Evolutionary conservation across 2,797 vertebrate genomes (phyloP).

Genomic region (Dicrostonyx torquatus): DNA sequence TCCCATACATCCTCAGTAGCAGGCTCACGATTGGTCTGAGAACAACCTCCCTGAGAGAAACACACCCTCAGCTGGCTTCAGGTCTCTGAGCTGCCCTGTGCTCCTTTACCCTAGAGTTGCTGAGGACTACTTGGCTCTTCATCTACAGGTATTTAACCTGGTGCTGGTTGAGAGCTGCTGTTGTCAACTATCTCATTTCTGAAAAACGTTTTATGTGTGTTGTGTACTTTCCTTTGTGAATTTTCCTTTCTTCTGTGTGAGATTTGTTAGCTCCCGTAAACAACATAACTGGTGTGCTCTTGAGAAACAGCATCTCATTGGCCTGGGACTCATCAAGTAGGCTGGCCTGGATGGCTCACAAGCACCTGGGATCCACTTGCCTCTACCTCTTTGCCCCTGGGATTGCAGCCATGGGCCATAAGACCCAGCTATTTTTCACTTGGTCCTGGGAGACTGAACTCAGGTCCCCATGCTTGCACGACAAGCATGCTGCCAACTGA

Average conservation of each 20-base stretch:
- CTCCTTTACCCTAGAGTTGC: background rate
- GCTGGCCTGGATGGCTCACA: background rate
- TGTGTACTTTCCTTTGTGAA: slow-evolving; percentile 8
- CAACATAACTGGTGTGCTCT: background rate
- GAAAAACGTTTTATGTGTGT: slow-evolving; percentile 47
- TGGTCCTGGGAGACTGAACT: background rate
- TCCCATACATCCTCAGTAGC: background rate
- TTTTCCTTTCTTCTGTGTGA: slow-evolving; percentile 31
- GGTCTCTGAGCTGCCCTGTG: background rate
- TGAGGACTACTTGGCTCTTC: background rate
- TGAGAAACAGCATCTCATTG: background rate
- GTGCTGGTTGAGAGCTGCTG: slow-evolving; percentile 31
- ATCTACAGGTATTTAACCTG: slow-evolving; percentile 60
- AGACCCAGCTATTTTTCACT: background rate
- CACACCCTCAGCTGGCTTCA: background rate
- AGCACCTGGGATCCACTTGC: background rate
- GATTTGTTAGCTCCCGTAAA: slow-evolving; percentile 8
- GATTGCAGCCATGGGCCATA: background rate
- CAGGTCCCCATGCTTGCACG: background rate
- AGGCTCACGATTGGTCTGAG: background rate
- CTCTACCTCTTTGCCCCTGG: background rate
- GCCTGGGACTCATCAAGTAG: no score
- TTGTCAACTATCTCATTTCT: slow-evolving; percentile 49
- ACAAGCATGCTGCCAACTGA: background rate
- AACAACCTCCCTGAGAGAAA: background rate